Evolutionary conservation across 1,140 invertebrate genomes (phyloP).

Genomic region (Mya arenaria): DNA sequence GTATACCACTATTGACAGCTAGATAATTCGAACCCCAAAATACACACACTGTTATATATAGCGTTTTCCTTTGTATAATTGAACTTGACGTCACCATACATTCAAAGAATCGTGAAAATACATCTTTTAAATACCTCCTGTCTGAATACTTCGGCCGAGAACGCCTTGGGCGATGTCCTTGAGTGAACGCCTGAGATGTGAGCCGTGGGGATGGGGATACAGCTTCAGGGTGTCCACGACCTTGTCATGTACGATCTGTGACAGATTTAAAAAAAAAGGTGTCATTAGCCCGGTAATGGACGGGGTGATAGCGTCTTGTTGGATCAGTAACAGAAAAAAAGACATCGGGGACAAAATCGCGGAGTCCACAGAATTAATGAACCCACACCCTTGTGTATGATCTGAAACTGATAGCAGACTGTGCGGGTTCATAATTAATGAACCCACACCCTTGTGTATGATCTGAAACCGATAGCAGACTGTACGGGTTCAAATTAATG

Average conservation of each 20-base stretch:
- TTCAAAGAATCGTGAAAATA: background rate
- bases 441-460: too few relatives aligned
- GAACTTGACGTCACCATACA: background rate
- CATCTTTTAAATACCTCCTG: conserved; percentile 6
- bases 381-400: too few relatives aligned
- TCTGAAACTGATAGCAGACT: too few relatives aligned
- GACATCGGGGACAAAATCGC: too few relatives aligned
- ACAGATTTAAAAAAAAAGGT: too few relatives aligned
- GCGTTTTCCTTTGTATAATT: background rate
- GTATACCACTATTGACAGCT: background rate
- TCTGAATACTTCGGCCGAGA: conserved; percentile 9
- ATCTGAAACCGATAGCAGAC: too few relatives aligned
- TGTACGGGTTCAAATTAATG: too few relatives aligned
- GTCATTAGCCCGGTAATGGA: too few relatives aligned
- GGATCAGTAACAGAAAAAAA: too few relatives aligned
- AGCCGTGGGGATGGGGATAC: conserved; percentile 21
- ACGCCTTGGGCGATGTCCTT: conserved; percentile 18
- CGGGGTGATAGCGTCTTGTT: too few relatives aligned
- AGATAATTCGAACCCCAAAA: background rate
- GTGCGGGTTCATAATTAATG: too few relatives aligned
- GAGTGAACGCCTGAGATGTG: background rate
- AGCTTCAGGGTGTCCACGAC: conserved; percentile 24
- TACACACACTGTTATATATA: background rate
- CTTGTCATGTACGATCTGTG: conserved; percentile 34
- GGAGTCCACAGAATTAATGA: too few relatives aligned